phyloP scores from a whole-genome alignment of 2,113 vertebrate species.

The Epinephelus moara region DNA sequence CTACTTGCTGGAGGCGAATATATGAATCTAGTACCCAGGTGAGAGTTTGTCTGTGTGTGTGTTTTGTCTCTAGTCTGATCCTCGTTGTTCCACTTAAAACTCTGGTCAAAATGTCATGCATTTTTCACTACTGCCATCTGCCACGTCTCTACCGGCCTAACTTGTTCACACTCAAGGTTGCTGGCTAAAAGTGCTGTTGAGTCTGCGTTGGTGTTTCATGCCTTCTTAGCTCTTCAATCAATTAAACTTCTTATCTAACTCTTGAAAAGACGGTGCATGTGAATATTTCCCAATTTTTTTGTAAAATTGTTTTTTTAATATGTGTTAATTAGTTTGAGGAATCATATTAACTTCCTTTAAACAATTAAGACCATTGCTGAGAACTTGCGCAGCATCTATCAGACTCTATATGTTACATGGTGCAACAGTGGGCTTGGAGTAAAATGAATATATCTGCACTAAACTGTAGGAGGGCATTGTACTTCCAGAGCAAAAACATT shows the following conservation, averaged over 20 bases:
- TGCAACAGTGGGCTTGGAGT: neutral
- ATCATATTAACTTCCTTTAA: neutral
- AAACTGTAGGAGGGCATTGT: neutral
- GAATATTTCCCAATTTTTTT: neutral
- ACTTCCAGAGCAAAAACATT: neutral
- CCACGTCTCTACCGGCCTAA: neutral
- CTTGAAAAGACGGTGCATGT: neutral
- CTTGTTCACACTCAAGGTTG: neutral
- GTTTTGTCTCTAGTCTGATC: neutral
- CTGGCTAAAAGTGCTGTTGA: neutral
- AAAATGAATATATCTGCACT: neutral
- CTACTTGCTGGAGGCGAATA: neutral
- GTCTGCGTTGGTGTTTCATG: neutral
- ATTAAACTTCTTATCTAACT: neutral
- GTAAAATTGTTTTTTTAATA: neutral
- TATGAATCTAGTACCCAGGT: slow-evolving; percentile 9
- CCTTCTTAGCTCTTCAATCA: neutral
- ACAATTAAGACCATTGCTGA: neutral
- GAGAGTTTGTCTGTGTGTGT: slow-evolving; percentile 13
- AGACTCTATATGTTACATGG: neutral
- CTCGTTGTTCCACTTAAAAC: slow-evolving; percentile 1
- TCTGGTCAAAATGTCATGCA: slow-evolving; percentile 33
- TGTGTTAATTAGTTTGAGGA: neutral
- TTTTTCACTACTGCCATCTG: slow-evolving; percentile 42
- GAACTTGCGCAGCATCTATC: neutral